These are phyloP conservation scores for Muschampia plurimacula DNA, from an alignment of 2,888 invertebrate species.

Conservation along the genomic window DNA sequence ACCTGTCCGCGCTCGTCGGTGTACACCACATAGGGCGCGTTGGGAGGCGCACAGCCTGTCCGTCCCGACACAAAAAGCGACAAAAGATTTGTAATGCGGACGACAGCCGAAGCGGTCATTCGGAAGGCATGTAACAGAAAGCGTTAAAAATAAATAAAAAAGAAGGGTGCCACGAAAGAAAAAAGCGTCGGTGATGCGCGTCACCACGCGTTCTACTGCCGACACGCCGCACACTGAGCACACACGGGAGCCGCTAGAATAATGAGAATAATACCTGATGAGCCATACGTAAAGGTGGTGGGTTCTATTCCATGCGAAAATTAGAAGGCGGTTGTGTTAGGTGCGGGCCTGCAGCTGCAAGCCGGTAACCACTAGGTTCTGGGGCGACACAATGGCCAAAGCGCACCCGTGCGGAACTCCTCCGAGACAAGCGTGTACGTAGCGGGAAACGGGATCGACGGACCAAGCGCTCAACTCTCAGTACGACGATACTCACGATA, in stretches of 20 bases:
- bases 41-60: conserved; percentile 91
- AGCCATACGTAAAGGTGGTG: conserved; percentile 85
- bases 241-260: conserved; percentile 82
- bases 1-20: conserved; percentile 98
- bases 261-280: conserved; percentile 84
- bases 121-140: conserved; percentile 86
- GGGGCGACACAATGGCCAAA: conserved; percentile 79
- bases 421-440: conserved; percentile 84
- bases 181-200: conserved; percentile 67
- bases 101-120: conserved; percentile 84
- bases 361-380: conserved; percentile 78
- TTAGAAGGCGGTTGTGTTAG: conserved; percentile 85
- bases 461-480: conserved; percentile 83
- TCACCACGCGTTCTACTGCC: conserved; percentile 72
- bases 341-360: conserved; percentile 81
- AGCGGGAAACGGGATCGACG: conserved; percentile 82
- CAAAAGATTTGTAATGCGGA: conserved; percentile 76
- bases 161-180: conserved; percentile 76
- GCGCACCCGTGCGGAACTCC: conserved; percentile 81
- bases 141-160: conserved; percentile 82
- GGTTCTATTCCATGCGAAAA: conserved; percentile 85
- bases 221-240: conserved; percentile 80
- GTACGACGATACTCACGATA: conserved; percentile 80
- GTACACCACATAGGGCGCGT: conserved; percentile 97
- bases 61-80: conserved; percentile 82